Conservation (phyloP, 2,113 vertebrate genomes). For the Ailurus styani region DNA sequence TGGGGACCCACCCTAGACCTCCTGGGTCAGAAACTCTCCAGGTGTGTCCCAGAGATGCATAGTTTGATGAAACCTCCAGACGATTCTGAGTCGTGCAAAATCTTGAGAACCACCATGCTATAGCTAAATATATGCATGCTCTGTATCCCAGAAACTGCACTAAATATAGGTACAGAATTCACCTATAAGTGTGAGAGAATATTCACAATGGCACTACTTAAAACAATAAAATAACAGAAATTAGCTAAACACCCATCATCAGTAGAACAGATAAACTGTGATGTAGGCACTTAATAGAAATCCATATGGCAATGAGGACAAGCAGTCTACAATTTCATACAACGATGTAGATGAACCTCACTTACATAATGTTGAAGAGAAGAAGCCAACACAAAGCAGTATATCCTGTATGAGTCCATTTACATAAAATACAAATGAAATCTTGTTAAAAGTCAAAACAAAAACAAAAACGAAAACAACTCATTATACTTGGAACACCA, state of each 20-base stretch:
- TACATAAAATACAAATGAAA: neutral
- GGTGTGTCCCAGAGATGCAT: neutral
- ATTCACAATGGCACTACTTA: neutral
- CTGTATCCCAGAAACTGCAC: neutral
- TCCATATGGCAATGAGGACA: too few species aligned
- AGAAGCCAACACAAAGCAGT: neutral
- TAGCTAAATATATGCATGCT: accelerated
- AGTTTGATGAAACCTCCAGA: neutral
- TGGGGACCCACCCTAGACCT: neutral
- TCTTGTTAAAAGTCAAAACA: neutral
- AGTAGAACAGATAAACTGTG: neutral
- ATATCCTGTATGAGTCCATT: neutral
- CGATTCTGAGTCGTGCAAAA: neutral
- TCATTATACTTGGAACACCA: too few species aligned
- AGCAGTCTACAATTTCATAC: neutral
- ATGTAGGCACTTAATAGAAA: neutral
- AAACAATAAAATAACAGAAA: neutral
- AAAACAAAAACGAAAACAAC: neutral
- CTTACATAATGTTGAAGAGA: neutral
- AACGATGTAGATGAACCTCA: neutral
- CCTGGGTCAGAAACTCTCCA: neutral
- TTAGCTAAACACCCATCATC: neutral
- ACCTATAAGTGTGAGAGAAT: neutral
- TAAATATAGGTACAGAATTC: neutral
- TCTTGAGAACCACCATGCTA: neutral